Evolutionary conservation across 2,888 invertebrate genomes (phyloP).

Genomic region (Charanyca ferruginea): DNA sequence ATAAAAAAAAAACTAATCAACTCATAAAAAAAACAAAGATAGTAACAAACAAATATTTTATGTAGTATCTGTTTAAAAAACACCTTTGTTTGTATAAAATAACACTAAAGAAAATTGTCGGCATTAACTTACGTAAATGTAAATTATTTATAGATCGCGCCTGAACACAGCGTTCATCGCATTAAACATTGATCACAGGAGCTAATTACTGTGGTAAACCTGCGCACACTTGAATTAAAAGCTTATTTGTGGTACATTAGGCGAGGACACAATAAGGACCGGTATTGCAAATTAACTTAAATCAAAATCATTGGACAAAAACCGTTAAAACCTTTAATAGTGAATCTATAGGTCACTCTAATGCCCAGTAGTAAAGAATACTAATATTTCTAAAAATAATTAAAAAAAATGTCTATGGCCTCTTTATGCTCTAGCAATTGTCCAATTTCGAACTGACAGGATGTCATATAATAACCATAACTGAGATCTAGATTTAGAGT

Average conservation of each 20-base stretch:
- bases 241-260: conserved; percentile 46
- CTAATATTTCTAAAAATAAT: conserved; percentile 12
- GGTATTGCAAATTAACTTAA: conserved; percentile 7
- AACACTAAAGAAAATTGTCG: too few relatives aligned
- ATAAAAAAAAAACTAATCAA: too few relatives aligned
- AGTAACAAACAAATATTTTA: too few relatives aligned
- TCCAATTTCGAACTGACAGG: too few relatives aligned
- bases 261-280: background rate
- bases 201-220: conserved; percentile 46
- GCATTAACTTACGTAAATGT: too few relatives aligned
- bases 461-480: too few relatives aligned
- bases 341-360: background rate
- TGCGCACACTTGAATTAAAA: conserved; percentile 33
- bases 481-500: conserved; percentile 1
- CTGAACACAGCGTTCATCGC: conserved; percentile 5
- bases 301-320: background rate
- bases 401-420: too few relatives aligned
- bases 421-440: too few relatives aligned
- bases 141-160: too few relatives aligned
- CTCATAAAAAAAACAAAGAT: too few relatives aligned
- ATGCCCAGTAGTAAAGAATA: background rate
- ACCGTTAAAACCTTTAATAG: background rate
- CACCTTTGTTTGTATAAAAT: too few relatives aligned
- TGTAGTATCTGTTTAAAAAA: too few relatives aligned
- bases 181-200: conserved; percentile 12